Evolutionary conservation across 2,888 invertebrate species (phyloP), one percentile per base, ranked within the genome.

Genomic region (Tetanocera ferruginea): DNA sequence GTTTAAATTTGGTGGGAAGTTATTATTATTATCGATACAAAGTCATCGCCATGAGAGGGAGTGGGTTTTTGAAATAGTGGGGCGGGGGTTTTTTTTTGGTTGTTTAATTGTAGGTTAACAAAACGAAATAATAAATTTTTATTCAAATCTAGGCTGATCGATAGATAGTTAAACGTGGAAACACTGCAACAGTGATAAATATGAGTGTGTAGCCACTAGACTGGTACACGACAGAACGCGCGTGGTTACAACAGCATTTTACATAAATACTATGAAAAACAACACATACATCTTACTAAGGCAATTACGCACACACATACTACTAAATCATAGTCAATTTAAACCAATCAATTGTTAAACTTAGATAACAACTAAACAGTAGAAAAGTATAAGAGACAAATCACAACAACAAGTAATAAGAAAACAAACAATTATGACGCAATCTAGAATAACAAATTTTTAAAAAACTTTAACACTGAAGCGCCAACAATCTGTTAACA

Each of bases 1-100:
- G 74, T 66, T 66, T 43, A 43, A 51, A 51, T n/a, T 81, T 84
- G 81, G 82, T 82, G 81, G 82, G 81, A 79, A 78, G 81, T 80
- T 82, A 82, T 81, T 81, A 80, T 81, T 78, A 11, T 52, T 37
- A 19, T 43, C 11, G 43, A 71, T 52, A 23, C 19, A 9, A 14
- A 17, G 25, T 25, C 25, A 23, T 49, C 31, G 70, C 52, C 37
- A 43, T 49, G 49, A 28, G 25, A 14, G 25, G 69, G 49, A 25
- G 37, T 9, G 43, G 37, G 66, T 17, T n/a, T 6, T 66, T 8
- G 51, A 23, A n/a, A 25, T 55, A 14, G 17, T n/a, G 23, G 67
- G 67, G 23, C 31, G 8, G n/a, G 19, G 67, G 8, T 28, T 67
- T 9, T 67, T 34, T 25, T 11, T 5, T 43, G 67, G 8, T 28